Evolutionary conservation across 2,113 vertebrate species (phyloP).

Genomic region (Aegithalos caudatus): DNA sequence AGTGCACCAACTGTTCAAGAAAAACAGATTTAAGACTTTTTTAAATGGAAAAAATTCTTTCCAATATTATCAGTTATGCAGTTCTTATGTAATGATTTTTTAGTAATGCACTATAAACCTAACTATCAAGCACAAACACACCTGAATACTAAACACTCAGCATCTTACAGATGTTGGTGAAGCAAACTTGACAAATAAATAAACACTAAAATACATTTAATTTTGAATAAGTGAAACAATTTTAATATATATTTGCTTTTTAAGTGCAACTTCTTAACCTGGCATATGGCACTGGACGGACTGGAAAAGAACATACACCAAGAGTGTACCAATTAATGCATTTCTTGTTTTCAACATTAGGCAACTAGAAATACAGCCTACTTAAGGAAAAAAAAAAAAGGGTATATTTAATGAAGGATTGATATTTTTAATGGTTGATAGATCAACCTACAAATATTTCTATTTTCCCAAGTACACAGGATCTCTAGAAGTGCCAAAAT

Average conservation of each 20-base stretch:
- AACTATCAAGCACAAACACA: background rate
- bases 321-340: background rate
- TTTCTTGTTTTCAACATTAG: background rate
- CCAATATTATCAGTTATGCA: background rate
- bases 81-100: background rate
- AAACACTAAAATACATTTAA: background rate
- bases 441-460: background rate
- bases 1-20: constrained; percentile 5
- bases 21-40: background rate
- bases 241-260: background rate
- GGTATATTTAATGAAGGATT: background rate
- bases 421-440: background rate
- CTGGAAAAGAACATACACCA: background rate
- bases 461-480: background rate
- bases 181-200: background rate
- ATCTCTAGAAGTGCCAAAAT: background rate
- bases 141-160: background rate
- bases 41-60: background rate
- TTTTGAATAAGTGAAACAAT: background rate
- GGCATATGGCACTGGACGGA: background rate
- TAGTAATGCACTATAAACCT: background rate
- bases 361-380: background rate
- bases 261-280: background rate
- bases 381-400: background rate
- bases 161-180: background rate